These are phyloP conservation scores for Seriola quinqueradiata DNA, from an alignment of 2,113 vertebrate species.

Conservation along the genomic window DNA sequence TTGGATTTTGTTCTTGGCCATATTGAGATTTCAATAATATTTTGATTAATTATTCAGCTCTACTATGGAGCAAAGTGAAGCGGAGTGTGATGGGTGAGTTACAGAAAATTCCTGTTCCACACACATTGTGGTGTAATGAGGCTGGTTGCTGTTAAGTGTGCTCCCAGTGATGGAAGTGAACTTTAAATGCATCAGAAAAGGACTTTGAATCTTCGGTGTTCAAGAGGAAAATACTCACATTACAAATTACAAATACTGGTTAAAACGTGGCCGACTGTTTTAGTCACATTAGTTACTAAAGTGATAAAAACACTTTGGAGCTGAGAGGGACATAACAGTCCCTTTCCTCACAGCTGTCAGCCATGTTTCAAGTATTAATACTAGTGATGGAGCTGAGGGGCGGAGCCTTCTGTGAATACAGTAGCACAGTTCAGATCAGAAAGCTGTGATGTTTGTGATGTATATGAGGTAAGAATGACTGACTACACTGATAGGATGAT, in stretches of 20 bases:
- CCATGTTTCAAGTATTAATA: neutral
- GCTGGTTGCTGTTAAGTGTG: neutral
- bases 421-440: conserved; percentile 34
- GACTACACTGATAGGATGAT: conserved; percentile 17
- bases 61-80: neutral
- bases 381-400: neutral
- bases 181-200: neutral
- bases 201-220: neutral
- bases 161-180: neutral
- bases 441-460: neutral
- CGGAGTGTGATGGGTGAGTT: too few relatives aligned
- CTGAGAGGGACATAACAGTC: neutral
- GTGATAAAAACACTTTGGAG: neutral
- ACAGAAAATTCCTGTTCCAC: neutral
- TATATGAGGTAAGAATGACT: conserved; percentile 43
- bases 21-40: too few relatives aligned
- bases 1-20: too few relatives aligned
- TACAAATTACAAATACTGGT: neutral
- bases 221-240: neutral
- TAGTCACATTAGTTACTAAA: neutral
- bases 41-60: too few relatives aligned
- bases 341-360: neutral
- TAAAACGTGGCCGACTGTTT: neutral
- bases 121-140: neutral
- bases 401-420: conserved; percentile 20